These are phyloP conservation scores for Monomorium pharaonis DNA, from an alignment of 1,140 invertebrate species.

Conservation along the genomic window DNA sequence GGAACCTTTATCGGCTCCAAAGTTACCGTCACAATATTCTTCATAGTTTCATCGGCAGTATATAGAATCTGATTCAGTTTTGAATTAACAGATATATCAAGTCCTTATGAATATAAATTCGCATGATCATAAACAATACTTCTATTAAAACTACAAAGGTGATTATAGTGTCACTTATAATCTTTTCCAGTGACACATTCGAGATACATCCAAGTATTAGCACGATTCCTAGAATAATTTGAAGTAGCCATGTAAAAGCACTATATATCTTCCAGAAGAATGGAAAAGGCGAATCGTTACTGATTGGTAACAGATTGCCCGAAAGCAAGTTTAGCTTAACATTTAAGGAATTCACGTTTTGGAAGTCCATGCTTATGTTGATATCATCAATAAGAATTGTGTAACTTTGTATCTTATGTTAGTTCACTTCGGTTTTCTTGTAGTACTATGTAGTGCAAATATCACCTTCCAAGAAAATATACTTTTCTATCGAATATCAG, in stretches of 20 bases:
- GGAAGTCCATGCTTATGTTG: constrained; percentile 71
- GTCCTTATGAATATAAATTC: not conserved
- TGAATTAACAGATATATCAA: not conserved
- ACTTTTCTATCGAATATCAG: no score
- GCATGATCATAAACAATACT: not conserved
- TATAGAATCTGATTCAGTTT: not conserved
- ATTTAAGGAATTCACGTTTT: constrained; percentile 62
- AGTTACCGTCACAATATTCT: not conserved
- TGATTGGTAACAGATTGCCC: no score
- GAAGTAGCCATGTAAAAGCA: not conserved
- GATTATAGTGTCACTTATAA: not conserved
- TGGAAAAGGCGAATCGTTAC: no score
- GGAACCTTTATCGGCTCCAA: not conserved
- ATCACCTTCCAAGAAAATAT: no score
- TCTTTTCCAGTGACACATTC: no score
- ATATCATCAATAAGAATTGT: no score
- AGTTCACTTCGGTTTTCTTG: no score
- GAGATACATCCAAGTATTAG: no score
- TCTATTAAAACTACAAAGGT: not conserved
- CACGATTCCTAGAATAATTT: no score
- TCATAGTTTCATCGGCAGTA: not conserved
- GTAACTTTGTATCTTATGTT: no score
- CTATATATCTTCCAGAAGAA: no score
- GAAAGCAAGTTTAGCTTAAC: constrained; percentile 40
- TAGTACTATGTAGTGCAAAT: no score